Evolutionary conservation across 2,888 invertebrate species (phyloP), one percentile per base, ranked within the genome.

Genomic region (Schrankia costaestrigalis): DNA sequence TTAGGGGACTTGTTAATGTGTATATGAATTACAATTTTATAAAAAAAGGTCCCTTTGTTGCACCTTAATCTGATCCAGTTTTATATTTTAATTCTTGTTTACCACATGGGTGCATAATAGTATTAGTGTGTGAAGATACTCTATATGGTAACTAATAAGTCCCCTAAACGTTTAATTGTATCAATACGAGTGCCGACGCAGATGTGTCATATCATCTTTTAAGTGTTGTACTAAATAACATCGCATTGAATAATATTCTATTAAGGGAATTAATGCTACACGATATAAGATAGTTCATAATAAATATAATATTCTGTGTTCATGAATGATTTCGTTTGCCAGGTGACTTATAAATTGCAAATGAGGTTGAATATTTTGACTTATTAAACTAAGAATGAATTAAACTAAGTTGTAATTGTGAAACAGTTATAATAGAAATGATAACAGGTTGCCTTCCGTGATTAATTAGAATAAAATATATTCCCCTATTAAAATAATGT

Each of bases 11-110:
- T 48, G 23, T 36, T 52, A 51, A 48, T 56, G 40, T 48, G 43
- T 31, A n/a, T n/a, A 28, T 41, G 48, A 43, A 55, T 51, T 52
- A 53, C 44, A 42, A 32, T 56, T 42, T 35, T 44, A 46, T 37
- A 31, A 67, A 33, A 65, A 63, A 62, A 61, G 55, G 67, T 63
- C 70, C 65, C 65, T 70, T 68, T 73, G 71, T 69, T 61, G 65
- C 56, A 57, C 56, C 56, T 64, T 67, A 69, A 73, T 72, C 68
- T 74, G 77, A 78, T 75, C 76, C 75, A 72, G 77, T 82, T 78
- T 70, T 62, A 26, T 63, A 63, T 56, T 56, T 54, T 47, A 54
- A 77, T 81, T 69, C 66, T 46, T 74, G 71, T 73, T 75, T 73
- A 81, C 81, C 81, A 56, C 76, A 73, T 69, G 69, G 54, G 46